Conservation (phyloP, 1,140 invertebrate genomes). For the Penaeus vannamei region DNA sequence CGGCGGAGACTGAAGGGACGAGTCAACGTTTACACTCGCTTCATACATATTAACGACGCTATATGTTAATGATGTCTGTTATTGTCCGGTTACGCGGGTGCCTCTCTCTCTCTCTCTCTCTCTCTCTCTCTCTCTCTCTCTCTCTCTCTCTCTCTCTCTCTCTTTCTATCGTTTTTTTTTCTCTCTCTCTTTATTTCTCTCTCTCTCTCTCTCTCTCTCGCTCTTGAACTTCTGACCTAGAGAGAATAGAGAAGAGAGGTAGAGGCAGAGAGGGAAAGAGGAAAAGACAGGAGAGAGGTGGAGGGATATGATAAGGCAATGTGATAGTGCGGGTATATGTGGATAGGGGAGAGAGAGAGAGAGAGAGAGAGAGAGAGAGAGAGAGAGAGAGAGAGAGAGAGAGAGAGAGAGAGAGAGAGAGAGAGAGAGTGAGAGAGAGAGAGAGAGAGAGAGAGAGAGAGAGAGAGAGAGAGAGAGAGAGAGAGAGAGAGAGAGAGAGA, state of each 20-base stretch:
- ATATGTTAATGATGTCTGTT: constrained; percentile 59
- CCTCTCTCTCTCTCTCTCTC: constrained; percentile 22
- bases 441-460: neutral
- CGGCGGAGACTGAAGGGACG: neutral
- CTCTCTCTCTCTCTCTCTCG: neutral
- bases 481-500: neutral
- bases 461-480: constrained; percentile 9
- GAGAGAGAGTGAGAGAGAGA: neutral
- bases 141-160: constrained; percentile 23
- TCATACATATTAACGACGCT: constrained; percentile 54
- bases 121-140: constrained; percentile 8
- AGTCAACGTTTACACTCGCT: constrained; percentile 41
- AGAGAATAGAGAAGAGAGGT: neutral
- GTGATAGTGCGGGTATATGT: too few species aligned
- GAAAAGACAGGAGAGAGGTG: neutral
- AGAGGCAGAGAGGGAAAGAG: constrained; percentile 18
- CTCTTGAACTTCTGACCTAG: neutral
- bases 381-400: neutral
- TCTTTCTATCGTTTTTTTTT: neutral
- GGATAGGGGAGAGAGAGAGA: constrained; percentile 18
- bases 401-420: constrained; percentile 9
- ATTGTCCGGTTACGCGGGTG: constrained; percentile 31
- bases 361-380: neutral
- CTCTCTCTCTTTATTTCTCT: neutral
- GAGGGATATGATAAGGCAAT: neutral